Conservation (phyloP, 2,888 invertebrate genomes). For the Caenorhabditis wallacei region DNA sequence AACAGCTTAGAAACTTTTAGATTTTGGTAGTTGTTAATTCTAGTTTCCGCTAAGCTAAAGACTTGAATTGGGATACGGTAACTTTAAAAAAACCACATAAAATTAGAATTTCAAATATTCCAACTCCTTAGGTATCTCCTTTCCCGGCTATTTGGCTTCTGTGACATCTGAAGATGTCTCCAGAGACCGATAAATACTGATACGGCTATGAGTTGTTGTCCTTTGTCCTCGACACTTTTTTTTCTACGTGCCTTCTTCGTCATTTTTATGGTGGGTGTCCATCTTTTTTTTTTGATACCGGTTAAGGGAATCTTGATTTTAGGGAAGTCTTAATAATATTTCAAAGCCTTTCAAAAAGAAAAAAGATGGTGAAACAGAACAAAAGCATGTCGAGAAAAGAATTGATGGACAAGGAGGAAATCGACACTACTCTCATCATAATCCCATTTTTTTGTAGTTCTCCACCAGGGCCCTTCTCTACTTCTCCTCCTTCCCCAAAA, state of each 20-base stretch:
- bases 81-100: not conserved
- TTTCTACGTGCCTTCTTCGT: constrained; percentile 16
- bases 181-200: constrained; percentile 66
- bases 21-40: not conserved
- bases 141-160: constrained; percentile 26
- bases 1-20: not conserved
- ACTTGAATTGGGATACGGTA: no score
- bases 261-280: constrained; percentile 41
- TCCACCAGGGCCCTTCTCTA: constrained; percentile 25
- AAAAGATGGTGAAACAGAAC: not conserved
- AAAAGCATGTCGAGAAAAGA: constrained; percentile 11
- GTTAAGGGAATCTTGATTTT: constrained; percentile 14
- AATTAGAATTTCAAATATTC: not conserved
- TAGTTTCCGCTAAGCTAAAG: no score
- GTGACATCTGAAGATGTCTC: constrained; percentile 44
- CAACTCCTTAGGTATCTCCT: constrained; percentile 38
- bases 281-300: constrained; percentile 24
- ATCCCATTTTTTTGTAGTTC: constrained; percentile 62
- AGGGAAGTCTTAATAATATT: not conserved
- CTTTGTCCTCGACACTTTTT: constrained; percentile 18
- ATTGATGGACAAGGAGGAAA: constrained; percentile 33
- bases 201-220: constrained; percentile 65
- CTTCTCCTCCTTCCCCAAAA: constrained; percentile 18
- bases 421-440: constrained; percentile 46
- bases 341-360: no score